Conservation (phyloP, 1,140 invertebrate species). For the Hypothenemus hampei region DNA sequence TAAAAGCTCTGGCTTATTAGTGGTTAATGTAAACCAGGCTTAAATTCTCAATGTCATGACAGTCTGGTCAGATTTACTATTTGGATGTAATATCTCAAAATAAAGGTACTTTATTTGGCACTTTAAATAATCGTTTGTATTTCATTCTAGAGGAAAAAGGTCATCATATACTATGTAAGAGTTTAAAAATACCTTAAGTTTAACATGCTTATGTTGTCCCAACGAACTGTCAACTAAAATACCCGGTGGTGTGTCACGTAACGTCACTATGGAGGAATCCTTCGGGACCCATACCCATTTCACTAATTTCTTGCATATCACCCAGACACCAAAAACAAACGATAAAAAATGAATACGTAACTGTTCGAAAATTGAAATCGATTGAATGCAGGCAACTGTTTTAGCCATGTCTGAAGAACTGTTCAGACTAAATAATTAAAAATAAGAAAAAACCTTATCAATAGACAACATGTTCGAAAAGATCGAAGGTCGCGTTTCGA, state of each 20-base stretch:
- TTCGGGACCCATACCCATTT: constrained; percentile 53
- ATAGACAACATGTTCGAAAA: constrained; percentile 3
- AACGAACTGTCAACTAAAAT: constrained; percentile 56
- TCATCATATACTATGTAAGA: constrained; percentile 25
- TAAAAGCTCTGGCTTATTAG: not conserved
- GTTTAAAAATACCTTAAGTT: constrained; percentile 64
- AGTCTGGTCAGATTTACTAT: too few species aligned
- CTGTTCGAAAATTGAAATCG: constrained; percentile 47
- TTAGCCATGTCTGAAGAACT: constrained; percentile 14
- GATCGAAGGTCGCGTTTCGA: constrained; percentile 12
- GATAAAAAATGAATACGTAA: constrained; percentile 50
- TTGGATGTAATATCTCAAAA: not conserved
- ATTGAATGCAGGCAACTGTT: constrained; percentile 43
- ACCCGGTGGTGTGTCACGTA: constrained; percentile 55
- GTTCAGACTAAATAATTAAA: constrained; percentile 1
- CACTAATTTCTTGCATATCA: constrained; percentile 48
- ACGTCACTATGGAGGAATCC: constrained; percentile 44
- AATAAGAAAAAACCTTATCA: constrained; percentile 10
- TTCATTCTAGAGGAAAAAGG: constrained; percentile 1
- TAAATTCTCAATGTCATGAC: not conserved
- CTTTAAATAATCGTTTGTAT: not conserved
- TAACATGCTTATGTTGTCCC: constrained; percentile 60
- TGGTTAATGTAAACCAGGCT: not conserved
- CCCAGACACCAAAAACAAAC: constrained; percentile 50
- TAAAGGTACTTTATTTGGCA: not conserved